Evolutionary conservation across 2,113 vertebrate species (phyloP).

Genomic region (Pitta sordida): DNA sequence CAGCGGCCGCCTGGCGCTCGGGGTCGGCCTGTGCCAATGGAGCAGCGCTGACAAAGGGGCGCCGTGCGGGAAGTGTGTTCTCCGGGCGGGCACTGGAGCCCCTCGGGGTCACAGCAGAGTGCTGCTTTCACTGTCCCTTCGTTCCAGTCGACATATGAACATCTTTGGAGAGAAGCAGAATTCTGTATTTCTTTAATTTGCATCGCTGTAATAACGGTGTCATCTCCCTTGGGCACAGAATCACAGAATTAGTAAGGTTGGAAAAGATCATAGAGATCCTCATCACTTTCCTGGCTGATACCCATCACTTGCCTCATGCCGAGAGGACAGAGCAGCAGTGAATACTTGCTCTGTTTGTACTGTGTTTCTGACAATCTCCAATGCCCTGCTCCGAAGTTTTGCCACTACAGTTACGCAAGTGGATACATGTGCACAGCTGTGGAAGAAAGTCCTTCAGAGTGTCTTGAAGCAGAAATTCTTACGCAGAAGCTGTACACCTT

Average conservation of each 20-base stretch:
- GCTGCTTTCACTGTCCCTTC: fast-evolving
- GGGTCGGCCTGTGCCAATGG: fast-evolving
- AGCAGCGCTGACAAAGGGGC: fast-evolving
- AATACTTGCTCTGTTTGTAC: background rate
- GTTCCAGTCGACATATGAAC: fast-evolving
- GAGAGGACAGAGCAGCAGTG: background rate
- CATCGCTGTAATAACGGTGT: fast-evolving
- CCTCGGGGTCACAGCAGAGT: fast-evolving
- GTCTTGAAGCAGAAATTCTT: background rate
- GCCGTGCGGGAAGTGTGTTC: fast-evolving
- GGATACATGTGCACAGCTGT: fast-evolving
- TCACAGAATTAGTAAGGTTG: too few relatives aligned
- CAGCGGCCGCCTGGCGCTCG: too few relatives aligned
- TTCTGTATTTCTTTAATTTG: background rate
- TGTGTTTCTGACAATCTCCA: background rate
- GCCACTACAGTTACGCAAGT: fast-evolving
- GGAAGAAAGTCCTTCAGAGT: background rate
- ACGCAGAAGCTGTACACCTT: background rate
- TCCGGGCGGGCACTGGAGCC: fast-evolving
- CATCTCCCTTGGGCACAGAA: background rate
- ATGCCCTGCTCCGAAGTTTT: background rate
- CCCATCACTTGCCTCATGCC: fast-evolving
- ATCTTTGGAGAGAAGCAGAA: background rate
- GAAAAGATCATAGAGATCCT: too few relatives aligned
- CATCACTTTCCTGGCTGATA: too few relatives aligned